Base-by-base conservation (phyloP, 2,113 vertebrate genomes). In the Petrocephalus microphthalmus region DNA sequence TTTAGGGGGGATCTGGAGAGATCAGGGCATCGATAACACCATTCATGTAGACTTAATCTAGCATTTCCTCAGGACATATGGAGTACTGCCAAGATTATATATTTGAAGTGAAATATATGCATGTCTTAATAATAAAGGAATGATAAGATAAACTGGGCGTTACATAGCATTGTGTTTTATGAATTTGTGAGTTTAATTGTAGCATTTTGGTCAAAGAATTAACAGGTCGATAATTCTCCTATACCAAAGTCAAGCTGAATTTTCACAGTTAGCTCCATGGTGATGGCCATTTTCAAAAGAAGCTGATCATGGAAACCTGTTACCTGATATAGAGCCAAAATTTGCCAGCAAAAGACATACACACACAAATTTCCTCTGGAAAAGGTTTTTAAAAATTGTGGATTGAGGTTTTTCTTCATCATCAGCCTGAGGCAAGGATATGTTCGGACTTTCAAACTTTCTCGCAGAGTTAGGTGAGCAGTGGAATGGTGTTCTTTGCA, bases 391-490 rank as follows among this genome's bases (percentile, higher is more conserved):
- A 51, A 29, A 78, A 87, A 74, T 87, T 87, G 49, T 78, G 15
- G 64, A 51, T 71, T 74, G 49, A 54, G 49, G 47, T 53, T 87
- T 87, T 71, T 78, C 67, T 81, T 87, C 47, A 54, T 52, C 74
- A 25, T 37, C 84, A 53, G 87, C 67, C 49, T 53, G 67, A 74
- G 86, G 86, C 86, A 29, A 74, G 67, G 49, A 74, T 87, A 87
- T 52, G 25, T 81, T 78, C 42, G 49, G 60, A 87, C 29, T 53
- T 87, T 52, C 29, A 37, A 78, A 53, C 42, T 87, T 71, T 67
- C 42, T 47, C 15, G 86, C n/a, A 49, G 84, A 85, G 84, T 85
- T 85, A 33, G 84, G 84, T 7, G 49, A 74, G 20, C 6, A 0
- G 33, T 19, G 71, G 17, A 2, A 19, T 0, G 10, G 57, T 25